These are phyloP conservation scores for Martes martes DNA, from an alignment of 2,113 vertebrate species.

Conservation along the genomic window DNA sequence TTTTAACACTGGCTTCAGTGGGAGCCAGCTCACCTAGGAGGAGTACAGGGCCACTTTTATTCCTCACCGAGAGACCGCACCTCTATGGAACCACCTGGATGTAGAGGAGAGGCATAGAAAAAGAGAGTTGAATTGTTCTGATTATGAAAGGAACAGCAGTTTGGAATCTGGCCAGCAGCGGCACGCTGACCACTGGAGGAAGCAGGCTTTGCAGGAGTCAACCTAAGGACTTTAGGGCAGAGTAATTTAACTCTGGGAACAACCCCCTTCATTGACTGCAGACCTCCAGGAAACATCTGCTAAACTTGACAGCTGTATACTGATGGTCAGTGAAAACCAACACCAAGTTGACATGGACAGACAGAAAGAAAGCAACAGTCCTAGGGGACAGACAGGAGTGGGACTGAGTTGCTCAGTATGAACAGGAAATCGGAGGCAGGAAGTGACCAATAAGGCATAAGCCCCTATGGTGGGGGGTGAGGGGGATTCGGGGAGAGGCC, in stretches of 20 bases:
- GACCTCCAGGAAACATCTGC: slow-evolving; percentile 39
- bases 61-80: fast-evolving
- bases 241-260: background rate
- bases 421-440: background rate
- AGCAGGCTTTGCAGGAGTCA: background rate
- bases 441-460: background rate
- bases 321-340: background rate
- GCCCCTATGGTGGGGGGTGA: background rate
- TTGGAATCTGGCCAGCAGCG: background rate
- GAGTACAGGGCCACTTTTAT: background rate
- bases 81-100: background rate
- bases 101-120: fast-evolving
- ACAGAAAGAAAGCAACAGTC: background rate
- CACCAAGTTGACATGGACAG: background rate
- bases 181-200: background rate
- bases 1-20: background rate
- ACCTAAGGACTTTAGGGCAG: background rate
- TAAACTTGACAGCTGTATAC: background rate
- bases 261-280: background rate
- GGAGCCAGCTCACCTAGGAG: background rate
- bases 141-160: background rate
- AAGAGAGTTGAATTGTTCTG: background rate
- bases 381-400: background rate
- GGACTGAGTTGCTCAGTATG: background rate
- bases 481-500: background rate